Evolutionary conservation across 2,113 vertebrate species (phyloP).

Genomic region (Ramphastos sulfuratus): DNA sequence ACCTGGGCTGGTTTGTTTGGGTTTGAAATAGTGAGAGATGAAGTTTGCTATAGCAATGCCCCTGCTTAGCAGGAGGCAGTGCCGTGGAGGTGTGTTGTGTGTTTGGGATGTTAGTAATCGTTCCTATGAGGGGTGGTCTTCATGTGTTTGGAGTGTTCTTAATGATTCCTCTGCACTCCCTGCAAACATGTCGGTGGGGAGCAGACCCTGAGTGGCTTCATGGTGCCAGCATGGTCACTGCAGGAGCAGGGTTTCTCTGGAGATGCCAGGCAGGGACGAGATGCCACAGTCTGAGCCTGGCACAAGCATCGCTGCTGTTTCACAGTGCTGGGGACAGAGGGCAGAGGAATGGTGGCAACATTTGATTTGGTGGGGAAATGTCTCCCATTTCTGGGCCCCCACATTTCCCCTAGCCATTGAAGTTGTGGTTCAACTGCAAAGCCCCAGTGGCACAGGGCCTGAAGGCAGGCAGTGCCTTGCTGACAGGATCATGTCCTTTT

Average conservation of each 20-base stretch:
- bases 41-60: background rate
- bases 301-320: background rate
- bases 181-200: background rate
- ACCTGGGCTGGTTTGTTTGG: background rate
- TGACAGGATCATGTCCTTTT: background rate
- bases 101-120: background rate
- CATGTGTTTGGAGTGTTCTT: rapidly evolving
- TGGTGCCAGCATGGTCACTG: rapidly evolving
- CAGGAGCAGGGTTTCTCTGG: background rate
- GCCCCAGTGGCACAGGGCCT: background rate
- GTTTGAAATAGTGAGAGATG: slow-evolving; percentile 50
- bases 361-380: background rate
- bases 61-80: background rate
- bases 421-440: rapidly evolving
- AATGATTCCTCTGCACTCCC: rapidly evolving
- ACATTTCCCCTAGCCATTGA: rapidly evolving
- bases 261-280: background rate
- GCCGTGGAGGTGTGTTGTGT: background rate
- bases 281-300: background rate
- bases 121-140: background rate
- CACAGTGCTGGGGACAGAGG: background rate
- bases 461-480: background rate
- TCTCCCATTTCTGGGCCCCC: background rate
- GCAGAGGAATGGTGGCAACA: background rate
- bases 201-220: rapidly evolving